phyloP scores from a whole-genome alignment of 1,140 invertebrate genomes.

The Aphelenchoides fujianensis region DNA sequence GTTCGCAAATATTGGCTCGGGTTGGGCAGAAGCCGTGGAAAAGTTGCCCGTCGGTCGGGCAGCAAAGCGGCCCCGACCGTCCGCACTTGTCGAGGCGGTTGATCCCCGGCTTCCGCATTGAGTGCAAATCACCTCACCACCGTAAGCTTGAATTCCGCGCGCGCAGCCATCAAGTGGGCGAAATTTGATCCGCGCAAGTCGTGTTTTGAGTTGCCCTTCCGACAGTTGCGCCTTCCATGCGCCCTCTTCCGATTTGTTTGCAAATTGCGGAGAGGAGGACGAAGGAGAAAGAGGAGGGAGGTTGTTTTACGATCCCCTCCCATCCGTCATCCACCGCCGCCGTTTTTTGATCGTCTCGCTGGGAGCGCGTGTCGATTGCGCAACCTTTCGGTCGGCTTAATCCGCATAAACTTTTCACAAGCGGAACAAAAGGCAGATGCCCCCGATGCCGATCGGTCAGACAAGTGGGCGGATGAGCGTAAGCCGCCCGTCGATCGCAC shows the following conservation, averaged over 20 bases:
- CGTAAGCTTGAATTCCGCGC: background rate
- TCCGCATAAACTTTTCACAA: background rate
- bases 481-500: background rate
- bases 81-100: too few species aligned
- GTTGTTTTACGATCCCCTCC: background rate
- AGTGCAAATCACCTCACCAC: background rate
- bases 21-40: background rate
- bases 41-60: too few species aligned
- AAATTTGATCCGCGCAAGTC: background rate
- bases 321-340: background rate
- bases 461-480: background rate
- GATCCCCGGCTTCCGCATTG: too few species aligned
- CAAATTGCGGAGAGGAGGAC: background rate
- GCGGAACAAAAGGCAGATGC: background rate
- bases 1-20: background rate
- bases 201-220: background rate
- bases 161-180: background rate
- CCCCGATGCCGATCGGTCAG: too few species aligned
- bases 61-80: too few species aligned
- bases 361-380: background rate
- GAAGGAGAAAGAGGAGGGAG: too few species aligned
- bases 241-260: background rate
- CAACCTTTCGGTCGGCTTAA: background rate
- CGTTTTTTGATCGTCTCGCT: background rate
- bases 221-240: background rate